Evolutionary conservation across 2,888 invertebrate genomes (phyloP).

Genomic region (Leptinotarsa juncta): DNA sequence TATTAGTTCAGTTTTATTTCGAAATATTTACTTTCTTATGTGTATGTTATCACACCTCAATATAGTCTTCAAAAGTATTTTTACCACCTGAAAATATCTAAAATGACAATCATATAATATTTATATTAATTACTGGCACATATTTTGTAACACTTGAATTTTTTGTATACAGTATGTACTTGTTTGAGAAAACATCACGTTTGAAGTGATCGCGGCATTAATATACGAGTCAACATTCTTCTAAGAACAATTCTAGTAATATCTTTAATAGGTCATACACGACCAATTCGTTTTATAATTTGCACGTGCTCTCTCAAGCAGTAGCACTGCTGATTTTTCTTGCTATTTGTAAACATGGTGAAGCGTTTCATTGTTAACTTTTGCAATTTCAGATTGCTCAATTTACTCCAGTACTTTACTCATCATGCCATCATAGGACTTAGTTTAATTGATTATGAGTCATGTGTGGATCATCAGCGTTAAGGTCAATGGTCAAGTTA

Average conservation of each 20-base stretch:
- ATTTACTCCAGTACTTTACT: neutral
- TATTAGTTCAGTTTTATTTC: too few relatives aligned
- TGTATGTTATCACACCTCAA: too few relatives aligned
- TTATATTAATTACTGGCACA: neutral
- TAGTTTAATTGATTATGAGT: conserved; percentile 1
- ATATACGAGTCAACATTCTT: neutral
- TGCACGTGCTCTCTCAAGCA: neutral
- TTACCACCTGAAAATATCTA: too few relatives aligned
- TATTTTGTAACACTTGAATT: neutral
- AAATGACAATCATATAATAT: neutral
- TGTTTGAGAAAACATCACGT: neutral
- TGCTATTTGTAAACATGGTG: neutral
- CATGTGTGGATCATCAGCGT: conserved; percentile 3
- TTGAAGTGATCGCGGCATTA: neutral
- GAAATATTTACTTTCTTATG: too few relatives aligned
- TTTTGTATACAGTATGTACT: neutral
- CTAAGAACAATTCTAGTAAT: neutral
- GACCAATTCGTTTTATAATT: neutral
- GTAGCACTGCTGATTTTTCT: neutral
- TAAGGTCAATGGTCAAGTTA: conserved; percentile 13
- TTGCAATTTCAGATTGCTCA: neutral
- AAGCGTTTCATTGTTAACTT: neutral
- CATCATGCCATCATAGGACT: neutral
- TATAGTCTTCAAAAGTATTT: too few relatives aligned
- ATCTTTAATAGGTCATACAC: neutral